These are phyloP conservation scores for Gryllus bimaculatus DNA, from an alignment of 1,140 invertebrate genomes.

Conservation along the genomic window DNA sequence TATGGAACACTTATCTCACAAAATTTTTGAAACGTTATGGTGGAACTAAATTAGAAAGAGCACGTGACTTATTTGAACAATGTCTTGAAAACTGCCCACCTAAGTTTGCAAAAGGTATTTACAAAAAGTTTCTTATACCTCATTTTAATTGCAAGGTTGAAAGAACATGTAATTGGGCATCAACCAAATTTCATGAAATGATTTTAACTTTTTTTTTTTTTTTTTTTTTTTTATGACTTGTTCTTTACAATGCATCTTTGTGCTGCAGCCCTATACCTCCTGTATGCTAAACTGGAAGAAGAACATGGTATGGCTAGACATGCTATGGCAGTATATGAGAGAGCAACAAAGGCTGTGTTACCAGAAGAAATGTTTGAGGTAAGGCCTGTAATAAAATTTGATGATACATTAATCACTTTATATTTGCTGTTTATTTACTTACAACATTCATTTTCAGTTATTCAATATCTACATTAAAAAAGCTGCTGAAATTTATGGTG, in stretches of 20 bases:
- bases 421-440: neutral
- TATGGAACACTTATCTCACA: constrained; percentile 97
- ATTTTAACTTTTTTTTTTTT: neutral
- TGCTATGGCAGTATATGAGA: constrained; percentile 96
- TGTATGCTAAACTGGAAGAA: constrained; percentile 98
- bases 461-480: constrained; percentile 99
- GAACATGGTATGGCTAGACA: constrained; percentile 93
- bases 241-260: constrained; percentile 20
- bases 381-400: constrained; percentile 15
- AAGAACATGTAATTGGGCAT: constrained; percentile 10
- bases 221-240: constrained; percentile 2
- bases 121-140: neutral
- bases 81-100: constrained; percentile 92
- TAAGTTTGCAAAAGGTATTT: constrained; percentile 81
- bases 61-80: constrained; percentile 97
- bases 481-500: constrained; percentile 93
- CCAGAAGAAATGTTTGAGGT: constrained; percentile 89
- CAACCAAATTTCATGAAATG: neutral
- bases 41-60: constrained; percentile 90
- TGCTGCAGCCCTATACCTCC: constrained; percentile 68
- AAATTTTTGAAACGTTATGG: constrained; percentile 96
- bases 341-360: constrained; percentile 82
- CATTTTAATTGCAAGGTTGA: no score
- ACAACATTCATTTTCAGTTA: constrained; percentile 49
- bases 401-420: neutral